A percentile compares a stretch with the other conserved stretches of the same genome.
Conservation (phyloP, 2,888 invertebrate genomes). For the Cepaea hortensis region DNA sequence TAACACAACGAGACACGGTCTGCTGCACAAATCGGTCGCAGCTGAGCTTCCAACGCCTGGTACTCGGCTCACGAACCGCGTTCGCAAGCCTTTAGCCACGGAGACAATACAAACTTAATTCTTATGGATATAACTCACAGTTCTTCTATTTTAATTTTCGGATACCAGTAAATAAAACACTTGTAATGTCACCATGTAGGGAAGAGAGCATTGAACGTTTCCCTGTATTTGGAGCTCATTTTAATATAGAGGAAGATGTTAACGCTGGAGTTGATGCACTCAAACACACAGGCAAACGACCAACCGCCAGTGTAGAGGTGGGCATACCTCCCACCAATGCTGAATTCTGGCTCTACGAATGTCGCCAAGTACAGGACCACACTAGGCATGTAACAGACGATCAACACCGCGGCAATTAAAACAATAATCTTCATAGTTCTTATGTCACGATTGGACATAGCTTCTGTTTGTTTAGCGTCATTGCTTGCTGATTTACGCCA, state of each 20-base stretch:
- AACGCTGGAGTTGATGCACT: not conserved
- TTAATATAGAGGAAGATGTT: constrained; percentile 25
- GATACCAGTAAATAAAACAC: too few relatives aligned
- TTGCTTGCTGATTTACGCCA: not conserved
- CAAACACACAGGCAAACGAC: not conserved
- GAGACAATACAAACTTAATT: too few relatives aligned
- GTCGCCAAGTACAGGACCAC: not conserved
- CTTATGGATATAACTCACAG: too few relatives aligned
- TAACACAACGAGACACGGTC: too few relatives aligned
- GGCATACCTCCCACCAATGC: not conserved
- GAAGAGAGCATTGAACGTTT: not conserved
- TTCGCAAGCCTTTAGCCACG: too few relatives aligned
- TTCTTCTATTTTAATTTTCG: too few relatives aligned
- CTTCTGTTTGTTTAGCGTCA: not conserved
- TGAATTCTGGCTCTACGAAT: not conserved
- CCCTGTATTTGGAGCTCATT: constrained; percentile 22
- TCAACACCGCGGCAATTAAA: not conserved
- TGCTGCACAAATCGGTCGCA: too few relatives aligned
- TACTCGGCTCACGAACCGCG: too few relatives aligned
- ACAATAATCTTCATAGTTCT: not conserved
- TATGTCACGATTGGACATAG: not conserved
- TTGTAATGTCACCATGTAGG: too few relatives aligned
- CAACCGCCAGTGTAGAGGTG: not conserved
- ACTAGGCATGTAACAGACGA: not conserved
- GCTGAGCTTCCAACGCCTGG: too few relatives aligned